A percentile compares a stretch with the other conserved stretches of the same genome.
Conservation (phyloP, 1,140 invertebrate genomes). For the Pseudomyrmex flavicornis region DNA sequence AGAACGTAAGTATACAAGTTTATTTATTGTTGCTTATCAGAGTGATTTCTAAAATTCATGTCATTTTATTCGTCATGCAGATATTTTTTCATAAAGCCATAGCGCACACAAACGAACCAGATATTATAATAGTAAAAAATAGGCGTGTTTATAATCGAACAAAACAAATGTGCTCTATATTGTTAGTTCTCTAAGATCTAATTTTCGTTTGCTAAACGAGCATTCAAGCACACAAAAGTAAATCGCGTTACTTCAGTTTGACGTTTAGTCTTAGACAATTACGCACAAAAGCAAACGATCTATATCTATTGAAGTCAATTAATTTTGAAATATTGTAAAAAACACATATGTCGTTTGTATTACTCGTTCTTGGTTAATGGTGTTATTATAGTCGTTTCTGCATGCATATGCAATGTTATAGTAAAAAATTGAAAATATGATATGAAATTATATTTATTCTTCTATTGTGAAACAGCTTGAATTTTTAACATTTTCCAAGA, state of each 20-base stretch:
- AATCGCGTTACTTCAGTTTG: not conserved
- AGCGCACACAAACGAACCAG: not conserved
- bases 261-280: not conserved
- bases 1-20: constrained; percentile 36
- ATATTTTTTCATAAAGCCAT: constrained; percentile 28
- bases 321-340: constrained; percentile 1
- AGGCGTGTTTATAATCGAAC: constrained; percentile 13
- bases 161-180: constrained; percentile 4
- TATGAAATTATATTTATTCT: too few species aligned
- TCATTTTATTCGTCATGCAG: not conserved
- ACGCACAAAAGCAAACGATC: not conserved
- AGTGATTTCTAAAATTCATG: constrained; percentile 17
- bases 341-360: not conserved
- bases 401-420: not conserved
- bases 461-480: not conserved
- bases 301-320: constrained; percentile 1
- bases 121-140: not conserved
- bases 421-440: not conserved
- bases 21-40: constrained; percentile 34
- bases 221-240: not conserved
- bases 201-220: constrained; percentile 29
- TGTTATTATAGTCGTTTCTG: not conserved
- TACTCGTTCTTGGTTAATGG: not conserved
- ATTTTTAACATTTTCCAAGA: not conserved
- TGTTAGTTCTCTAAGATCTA: constrained; percentile 38